Percentiles rank a stretch among this genome's conserved stretches.
Conservation (phyloP, 2,113 vertebrate genomes). For the Pionites leucogaster region DNA sequence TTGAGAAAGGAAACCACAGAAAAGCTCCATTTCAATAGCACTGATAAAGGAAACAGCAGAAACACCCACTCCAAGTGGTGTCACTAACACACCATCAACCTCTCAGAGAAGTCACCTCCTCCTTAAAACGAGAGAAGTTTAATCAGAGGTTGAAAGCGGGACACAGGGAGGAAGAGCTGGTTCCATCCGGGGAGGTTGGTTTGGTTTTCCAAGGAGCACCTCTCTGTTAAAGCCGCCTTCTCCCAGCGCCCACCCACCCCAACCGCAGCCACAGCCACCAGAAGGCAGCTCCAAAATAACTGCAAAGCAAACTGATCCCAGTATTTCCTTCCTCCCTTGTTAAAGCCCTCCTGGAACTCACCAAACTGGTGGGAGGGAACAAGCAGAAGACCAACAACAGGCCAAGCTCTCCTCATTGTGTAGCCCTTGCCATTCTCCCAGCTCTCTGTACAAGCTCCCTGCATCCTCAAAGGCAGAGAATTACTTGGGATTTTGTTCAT, state of each 20-base stretch:
- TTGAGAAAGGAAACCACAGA: neutral
- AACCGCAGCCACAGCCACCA: neutral
- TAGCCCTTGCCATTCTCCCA: neutral
- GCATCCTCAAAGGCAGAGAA: neutral
- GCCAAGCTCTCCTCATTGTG: neutral
- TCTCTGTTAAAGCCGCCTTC: neutral
- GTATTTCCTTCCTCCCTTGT: neutral
- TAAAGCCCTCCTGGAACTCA: neutral
- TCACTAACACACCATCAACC: neutral
- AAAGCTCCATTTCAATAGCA: neutral
- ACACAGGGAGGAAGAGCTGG: neutral
- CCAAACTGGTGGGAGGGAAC: neutral
- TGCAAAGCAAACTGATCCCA: neutral
- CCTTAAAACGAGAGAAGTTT: neutral
- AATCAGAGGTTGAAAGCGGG: neutral
- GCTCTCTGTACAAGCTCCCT: neutral
- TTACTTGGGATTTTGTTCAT: neutral
- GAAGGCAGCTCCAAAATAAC: neutral
- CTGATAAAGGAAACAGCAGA: neutral
- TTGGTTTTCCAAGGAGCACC: neutral
- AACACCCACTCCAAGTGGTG: neutral
- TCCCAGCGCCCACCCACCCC: neutral
- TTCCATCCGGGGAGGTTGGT: neutral
- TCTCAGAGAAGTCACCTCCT: neutral
- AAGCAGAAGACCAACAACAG: neutral